phyloP scores from a whole-genome alignment of 2,888 invertebrate species.

The Anticlea derivata region DNA sequence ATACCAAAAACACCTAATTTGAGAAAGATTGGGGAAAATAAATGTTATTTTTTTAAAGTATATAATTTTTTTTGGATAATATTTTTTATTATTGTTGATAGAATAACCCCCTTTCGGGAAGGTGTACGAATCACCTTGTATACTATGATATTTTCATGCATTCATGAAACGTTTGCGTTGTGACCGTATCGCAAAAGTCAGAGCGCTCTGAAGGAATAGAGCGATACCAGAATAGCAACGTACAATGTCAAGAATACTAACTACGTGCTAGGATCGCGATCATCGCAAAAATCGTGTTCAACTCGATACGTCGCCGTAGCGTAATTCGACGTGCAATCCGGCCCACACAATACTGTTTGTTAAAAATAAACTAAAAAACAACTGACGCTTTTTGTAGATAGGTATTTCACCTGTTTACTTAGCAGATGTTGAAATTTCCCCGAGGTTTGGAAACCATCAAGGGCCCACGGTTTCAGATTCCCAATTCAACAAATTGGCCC shows the following conservation, averaged over 20 bases:
- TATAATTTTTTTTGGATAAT: too few species aligned
- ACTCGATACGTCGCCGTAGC: conserved; percentile 44
- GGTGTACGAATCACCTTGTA: too few species aligned
- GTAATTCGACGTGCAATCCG: conserved; percentile 44
- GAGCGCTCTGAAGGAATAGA: not conserved
- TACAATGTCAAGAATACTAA: conserved; percentile 77
- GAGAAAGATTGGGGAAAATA: too few species aligned
- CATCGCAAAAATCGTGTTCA: conserved; percentile 39
- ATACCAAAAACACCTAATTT: too few species aligned
- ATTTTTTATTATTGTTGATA: too few species aligned
- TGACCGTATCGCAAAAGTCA: too few species aligned
- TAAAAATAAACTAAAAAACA: conserved; percentile 62
- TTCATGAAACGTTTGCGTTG: too few species aligned
- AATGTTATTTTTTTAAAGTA: too few species aligned
- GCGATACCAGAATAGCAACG: conserved; percentile 45
- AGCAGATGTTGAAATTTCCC: conserved; percentile 21
- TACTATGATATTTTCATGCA: too few species aligned
- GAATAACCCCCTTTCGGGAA: too few species aligned
- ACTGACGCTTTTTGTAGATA: conserved; percentile 45
- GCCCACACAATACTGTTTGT: conserved; percentile 44
- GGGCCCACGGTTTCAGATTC: conserved; percentile 20
- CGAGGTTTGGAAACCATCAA: conserved; percentile 19
- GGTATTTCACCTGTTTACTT: conserved; percentile 49
- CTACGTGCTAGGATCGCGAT: conserved; percentile 17
- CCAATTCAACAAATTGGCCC: not conserved